Conservation (phyloP, 1,140 invertebrate species). For the Centruroides vittatus region DNA sequence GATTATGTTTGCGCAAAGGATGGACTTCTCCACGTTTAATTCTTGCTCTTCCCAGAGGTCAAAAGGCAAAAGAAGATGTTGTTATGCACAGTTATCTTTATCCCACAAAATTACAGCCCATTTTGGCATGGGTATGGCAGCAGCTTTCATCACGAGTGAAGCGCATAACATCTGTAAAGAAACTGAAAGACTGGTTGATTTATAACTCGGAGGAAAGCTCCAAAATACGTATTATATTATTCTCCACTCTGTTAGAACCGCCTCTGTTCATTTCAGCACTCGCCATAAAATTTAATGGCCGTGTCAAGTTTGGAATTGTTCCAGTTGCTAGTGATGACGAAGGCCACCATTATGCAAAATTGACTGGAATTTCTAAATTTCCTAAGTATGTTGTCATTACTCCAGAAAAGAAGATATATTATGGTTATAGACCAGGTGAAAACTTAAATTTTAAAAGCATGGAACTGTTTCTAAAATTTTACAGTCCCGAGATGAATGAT, state of each 20-base stretch:
- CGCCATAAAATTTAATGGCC: constrained; percentile 38
- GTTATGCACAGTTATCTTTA: constrained; percentile 29
- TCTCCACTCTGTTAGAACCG: constrained; percentile 29
- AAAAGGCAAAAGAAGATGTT: constrained; percentile 36
- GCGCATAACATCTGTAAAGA: constrained; percentile 21
- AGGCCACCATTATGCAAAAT: constrained; percentile 16
- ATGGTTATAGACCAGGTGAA: constrained; percentile 31
- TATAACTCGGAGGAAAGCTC: constrained; percentile 18
- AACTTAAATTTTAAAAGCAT: constrained; percentile 31
- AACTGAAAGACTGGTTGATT: constrained; percentile 25
- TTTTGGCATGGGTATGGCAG: constrained; percentile 34
- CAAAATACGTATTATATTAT: constrained; percentile 31
- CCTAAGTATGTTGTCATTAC: constrained; percentile 32
- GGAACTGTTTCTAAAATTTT: constrained; percentile 32
- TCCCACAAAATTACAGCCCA: constrained; percentile 23
- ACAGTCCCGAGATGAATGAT: constrained; percentile 39
- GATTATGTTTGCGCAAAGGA: constrained; percentile 33
- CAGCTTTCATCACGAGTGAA: constrained; percentile 32
- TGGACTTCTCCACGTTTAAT: constrained; percentile 34
- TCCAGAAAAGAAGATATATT: constrained; percentile 29
- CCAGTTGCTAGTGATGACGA: constrained; percentile 19
- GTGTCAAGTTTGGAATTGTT: constrained; percentile 35
- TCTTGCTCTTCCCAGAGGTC: constrained; percentile 35
- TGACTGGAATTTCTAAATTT: constrained; percentile 16
- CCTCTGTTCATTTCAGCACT: constrained; percentile 39